phyloP scores from a whole-genome alignment of 2,888 invertebrate species.

The Syrista parreyssii region DNA sequence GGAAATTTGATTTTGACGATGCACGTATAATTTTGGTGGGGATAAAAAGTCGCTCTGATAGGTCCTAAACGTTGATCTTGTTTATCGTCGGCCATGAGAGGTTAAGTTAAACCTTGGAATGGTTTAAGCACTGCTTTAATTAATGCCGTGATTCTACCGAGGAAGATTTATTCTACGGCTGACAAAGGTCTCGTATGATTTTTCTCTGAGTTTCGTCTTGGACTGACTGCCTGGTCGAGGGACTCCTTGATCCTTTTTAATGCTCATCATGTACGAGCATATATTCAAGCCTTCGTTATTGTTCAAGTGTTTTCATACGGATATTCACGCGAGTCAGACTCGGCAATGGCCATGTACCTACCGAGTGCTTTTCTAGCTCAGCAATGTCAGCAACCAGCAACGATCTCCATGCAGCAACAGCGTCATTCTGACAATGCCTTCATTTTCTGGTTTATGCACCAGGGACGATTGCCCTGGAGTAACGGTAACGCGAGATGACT shows the following conservation, averaged over 20 bases:
- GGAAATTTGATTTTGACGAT: not conserved
- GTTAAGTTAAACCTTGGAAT: not conserved
- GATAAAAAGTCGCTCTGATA: not conserved
- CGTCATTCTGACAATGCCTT: conserved; percentile 1
- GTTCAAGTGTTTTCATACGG: conserved; percentile 4
- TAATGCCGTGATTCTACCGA: not conserved
- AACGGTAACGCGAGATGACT: conserved; percentile 5
- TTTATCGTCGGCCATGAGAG: not conserved
- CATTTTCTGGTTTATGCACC: conserved; percentile 2
- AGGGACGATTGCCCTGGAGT: not conserved
- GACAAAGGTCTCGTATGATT: not conserved
- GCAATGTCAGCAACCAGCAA: not conserved
- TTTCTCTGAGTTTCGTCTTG: not conserved
- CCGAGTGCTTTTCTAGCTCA: not conserved
- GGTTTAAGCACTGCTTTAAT: not conserved
- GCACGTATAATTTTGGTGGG: not conserved
- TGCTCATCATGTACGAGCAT: not conserved
- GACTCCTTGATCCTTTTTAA: not conserved
- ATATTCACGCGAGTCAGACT: not conserved
- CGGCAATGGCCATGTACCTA: not conserved
- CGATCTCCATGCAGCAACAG: not conserved
- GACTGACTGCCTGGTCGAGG: not conserved
- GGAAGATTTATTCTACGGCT: not conserved
- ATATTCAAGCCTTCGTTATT: not conserved
- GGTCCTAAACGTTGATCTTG: not conserved